Conservation (phyloP, 1,140 invertebrate genomes). For the Holotrichia oblita region DNA sequence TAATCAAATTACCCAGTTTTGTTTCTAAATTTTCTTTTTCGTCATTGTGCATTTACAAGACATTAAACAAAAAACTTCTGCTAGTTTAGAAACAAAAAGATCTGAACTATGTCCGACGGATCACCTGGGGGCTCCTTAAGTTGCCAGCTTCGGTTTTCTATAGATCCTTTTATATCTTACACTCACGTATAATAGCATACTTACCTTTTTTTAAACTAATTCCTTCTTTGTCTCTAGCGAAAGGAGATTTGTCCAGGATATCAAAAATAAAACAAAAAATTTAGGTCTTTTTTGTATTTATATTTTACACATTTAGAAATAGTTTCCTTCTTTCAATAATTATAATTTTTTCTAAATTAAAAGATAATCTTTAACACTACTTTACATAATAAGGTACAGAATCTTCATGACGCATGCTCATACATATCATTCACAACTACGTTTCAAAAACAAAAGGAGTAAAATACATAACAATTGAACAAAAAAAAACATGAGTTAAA, state of each 20-base stretch:
- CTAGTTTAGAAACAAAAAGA: too few relatives aligned
- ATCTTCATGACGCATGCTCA: slow-evolving; percentile 15
- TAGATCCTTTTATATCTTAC: too few relatives aligned
- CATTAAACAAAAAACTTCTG: too few relatives aligned
- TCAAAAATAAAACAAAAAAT: slow-evolving; percentile 17
- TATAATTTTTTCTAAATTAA: slow-evolving; percentile 34
- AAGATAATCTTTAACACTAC: slow-evolving; percentile 32
- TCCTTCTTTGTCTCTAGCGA: too few relatives aligned
- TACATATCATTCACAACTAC: slow-evolving; percentile 16
- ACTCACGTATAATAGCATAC: too few relatives aligned
- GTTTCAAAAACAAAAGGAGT: not conserved
- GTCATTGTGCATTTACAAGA: too few relatives aligned
- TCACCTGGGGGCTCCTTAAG: too few relatives aligned
- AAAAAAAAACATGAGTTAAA: not conserved
- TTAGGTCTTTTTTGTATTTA: slow-evolving; percentile 20
- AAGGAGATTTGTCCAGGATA: not conserved
- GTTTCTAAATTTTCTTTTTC: too few relatives aligned
- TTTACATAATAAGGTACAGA: slow-evolving; percentile 37
- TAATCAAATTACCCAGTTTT: too few relatives aligned
- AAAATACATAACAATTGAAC: slow-evolving; percentile 7
- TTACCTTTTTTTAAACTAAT: too few relatives aligned
- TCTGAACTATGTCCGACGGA: too few relatives aligned
- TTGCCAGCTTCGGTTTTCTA: too few relatives aligned
- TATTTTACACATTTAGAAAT: slow-evolving; percentile 37
- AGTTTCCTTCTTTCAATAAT: slow-evolving; percentile 31